Conservation (phyloP, 2,888 invertebrate species). For the Elgonia sp. region DNA sequence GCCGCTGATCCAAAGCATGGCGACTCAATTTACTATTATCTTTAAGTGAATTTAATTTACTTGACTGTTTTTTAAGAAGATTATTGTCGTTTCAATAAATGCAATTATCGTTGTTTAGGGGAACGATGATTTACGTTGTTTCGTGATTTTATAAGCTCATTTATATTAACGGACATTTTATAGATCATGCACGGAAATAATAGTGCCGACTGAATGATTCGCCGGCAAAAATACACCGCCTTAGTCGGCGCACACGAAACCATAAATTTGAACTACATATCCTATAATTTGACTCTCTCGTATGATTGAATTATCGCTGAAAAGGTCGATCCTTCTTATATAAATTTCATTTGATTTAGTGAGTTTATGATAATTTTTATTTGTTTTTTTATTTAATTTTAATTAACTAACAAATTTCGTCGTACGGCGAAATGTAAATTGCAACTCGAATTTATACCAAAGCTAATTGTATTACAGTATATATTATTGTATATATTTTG, state of each 20-base stretch:
- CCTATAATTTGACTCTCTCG: conserved; percentile 68
- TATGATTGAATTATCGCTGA: conserved; percentile 69
- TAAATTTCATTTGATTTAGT: neutral
- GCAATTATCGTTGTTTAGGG: conserved; percentile 51
- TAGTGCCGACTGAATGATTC: conserved; percentile 44
- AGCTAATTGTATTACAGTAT: too few species aligned
- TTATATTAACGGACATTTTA: conserved; percentile 64
- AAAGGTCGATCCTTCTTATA: conserved; percentile 5
- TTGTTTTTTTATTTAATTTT: too few species aligned
- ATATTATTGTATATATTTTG: too few species aligned
- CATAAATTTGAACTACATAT: conserved; percentile 66
- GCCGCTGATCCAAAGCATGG: too few species aligned
- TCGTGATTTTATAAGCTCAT: conserved; percentile 67
- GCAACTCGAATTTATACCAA: too few species aligned
- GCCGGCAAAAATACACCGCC: conserved; percentile 51
- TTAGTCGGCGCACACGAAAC: conserved; percentile 59
- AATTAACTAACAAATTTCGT: too few species aligned
- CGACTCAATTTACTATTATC: too few species aligned
- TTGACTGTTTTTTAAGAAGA: too few species aligned
- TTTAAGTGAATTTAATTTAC: too few species aligned
- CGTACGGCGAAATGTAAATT: too few species aligned
- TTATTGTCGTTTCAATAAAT: conserved; percentile 19
- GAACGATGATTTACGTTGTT: conserved; percentile 49
- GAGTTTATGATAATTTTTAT: neutral
- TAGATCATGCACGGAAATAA: conserved; percentile 60